Evolutionary conservation across 2,888 invertebrate genomes (phyloP).

Genomic region (Drosophila testacea): DNA sequence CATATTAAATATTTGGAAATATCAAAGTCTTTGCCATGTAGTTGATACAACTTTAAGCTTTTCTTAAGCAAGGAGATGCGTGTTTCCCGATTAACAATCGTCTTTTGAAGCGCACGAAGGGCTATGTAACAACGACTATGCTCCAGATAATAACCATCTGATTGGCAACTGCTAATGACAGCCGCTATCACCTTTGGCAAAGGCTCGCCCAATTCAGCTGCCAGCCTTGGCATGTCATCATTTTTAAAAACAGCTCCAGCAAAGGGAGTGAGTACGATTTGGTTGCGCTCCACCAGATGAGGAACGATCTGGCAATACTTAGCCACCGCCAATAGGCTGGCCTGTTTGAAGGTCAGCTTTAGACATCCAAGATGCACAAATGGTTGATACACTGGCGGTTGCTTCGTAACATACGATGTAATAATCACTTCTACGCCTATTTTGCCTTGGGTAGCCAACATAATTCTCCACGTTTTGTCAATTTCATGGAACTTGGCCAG

Average conservation of each 20-base stretch:
- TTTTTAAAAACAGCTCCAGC: constrained; percentile 63
- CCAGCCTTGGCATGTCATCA: constrained; percentile 50
- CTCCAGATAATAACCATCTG: constrained; percentile 59
- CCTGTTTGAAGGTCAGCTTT: constrained; percentile 66
- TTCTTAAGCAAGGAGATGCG: constrained; percentile 41
- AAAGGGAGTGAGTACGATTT: constrained; percentile 62
- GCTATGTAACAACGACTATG: constrained; percentile 68
- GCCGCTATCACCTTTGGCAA: constrained; percentile 49
- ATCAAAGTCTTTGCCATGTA: constrained; percentile 54
- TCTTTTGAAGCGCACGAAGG: constrained; percentile 50
- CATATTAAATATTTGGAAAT: constrained; percentile 34
- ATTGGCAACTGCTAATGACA: constrained; percentile 67
- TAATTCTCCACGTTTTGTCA: constrained; percentile 42
- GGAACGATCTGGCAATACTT: constrained; percentile 68
- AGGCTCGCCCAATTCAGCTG: constrained; percentile 42
- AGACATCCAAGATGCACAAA: constrained; percentile 31
- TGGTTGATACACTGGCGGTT: constrained; percentile 48
- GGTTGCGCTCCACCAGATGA: constrained; percentile 41
- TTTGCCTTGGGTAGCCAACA: constrained; percentile 8
- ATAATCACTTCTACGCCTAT: constrained; percentile 28
- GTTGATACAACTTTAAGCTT: constrained; percentile 57
- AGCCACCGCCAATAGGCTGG: constrained; percentile 66
- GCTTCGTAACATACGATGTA: constrained; percentile 12
- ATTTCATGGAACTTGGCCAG: constrained; percentile 42
- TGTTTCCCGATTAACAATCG: constrained; percentile 44